Conservation (phyloP, 2,888 invertebrate species). For the Hyppa rectilinea region DNA sequence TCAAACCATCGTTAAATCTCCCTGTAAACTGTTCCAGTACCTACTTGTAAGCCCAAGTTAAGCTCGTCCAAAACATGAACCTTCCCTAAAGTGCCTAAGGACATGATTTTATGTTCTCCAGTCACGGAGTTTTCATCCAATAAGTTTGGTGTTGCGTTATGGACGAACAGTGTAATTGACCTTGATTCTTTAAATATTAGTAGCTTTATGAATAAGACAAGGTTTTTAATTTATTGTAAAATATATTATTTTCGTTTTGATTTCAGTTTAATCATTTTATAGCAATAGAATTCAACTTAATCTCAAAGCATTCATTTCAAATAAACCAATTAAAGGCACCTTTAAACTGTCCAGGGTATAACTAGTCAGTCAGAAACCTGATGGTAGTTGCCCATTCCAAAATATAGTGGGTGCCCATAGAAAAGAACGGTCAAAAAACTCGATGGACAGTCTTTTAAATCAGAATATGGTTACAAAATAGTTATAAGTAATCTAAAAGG, state of each 20-base stretch:
- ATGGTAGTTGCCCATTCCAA: too few relatives aligned
- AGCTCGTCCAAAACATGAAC: not conserved
- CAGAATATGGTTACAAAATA: too few relatives aligned
- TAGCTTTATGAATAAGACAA: not conserved
- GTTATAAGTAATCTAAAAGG: too few relatives aligned
- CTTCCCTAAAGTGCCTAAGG: not conserved
- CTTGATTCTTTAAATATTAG: not conserved
- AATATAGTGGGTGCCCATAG: too few relatives aligned
- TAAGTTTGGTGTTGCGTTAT: conserved; percentile 5
- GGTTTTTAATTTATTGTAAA: not conserved
- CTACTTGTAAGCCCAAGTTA: not conserved
- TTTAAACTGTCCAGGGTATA: too few relatives aligned
- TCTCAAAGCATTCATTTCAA: too few relatives aligned
- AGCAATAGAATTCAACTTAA: not conserved
- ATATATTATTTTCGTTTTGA: not conserved
- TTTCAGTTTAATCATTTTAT: not conserved
- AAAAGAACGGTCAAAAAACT: too few relatives aligned
- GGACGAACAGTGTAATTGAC: not conserved
- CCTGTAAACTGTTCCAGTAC: not conserved
- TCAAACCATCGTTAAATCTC: not conserved
- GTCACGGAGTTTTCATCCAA: conserved; percentile 30
- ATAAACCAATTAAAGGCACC: too few relatives aligned
- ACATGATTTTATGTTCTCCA: conserved; percentile 9
- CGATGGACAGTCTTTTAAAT: too few relatives aligned
- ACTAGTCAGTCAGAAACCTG: too few relatives aligned